Conservation (phyloP, 2,113 vertebrate genomes). For the Vidua chalybeata region DNA sequence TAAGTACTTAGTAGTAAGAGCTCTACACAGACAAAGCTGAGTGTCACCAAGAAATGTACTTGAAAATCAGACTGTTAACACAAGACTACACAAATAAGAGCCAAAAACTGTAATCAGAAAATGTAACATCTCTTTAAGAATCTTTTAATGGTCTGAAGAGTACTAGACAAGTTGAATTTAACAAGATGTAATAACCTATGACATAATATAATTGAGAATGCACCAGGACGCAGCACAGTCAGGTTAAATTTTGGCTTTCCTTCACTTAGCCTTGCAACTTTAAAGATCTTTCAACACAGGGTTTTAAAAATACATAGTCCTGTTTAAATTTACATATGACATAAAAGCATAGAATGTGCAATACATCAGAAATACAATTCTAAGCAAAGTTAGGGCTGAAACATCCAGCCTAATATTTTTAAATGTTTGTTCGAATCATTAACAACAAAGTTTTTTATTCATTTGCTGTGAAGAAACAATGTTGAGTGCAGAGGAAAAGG, state of each 20-base stretch:
- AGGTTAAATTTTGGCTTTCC: slow-evolving; percentile 32
- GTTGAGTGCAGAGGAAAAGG: background rate
- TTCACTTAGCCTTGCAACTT: slow-evolving; percentile 33
- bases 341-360: background rate
- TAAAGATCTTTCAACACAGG: background rate
- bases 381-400: background rate
- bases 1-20: slow-evolving; percentile 60
- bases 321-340: slow-evolving; percentile 23
- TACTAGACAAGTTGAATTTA: slow-evolving; percentile 51
- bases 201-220: slow-evolving; percentile 33
- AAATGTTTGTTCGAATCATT: background rate
- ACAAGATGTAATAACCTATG: slow-evolving; percentile 47
- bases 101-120: slow-evolving; percentile 63
- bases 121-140: slow-evolving; percentile 45
- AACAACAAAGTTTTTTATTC: background rate
- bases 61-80: slow-evolving; percentile 68
- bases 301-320: background rate
- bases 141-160: slow-evolving; percentile 49
- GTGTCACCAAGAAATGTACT: slow-evolving; percentile 61
- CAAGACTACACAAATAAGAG: slow-evolving; percentile 63
- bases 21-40: slow-evolving; percentile 59
- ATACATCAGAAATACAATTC: background rate
- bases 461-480: background rate
- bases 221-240: background rate
- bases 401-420: background rate